phyloP scores from a whole-genome alignment of 2,113 vertebrate species.

The Ptyas mucosa region DNA sequence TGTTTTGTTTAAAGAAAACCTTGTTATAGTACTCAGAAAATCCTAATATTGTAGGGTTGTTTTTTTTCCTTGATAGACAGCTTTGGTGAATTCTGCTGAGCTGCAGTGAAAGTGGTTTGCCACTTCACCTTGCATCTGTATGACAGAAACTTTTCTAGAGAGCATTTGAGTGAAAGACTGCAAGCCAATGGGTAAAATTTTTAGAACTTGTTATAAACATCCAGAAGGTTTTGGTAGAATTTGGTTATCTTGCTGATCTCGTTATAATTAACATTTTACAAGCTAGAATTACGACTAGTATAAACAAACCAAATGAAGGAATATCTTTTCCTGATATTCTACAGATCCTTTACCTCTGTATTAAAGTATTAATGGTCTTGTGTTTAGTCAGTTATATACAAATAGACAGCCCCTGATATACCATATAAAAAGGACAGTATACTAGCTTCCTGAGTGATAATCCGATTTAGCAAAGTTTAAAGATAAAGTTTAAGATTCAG shows the following conservation, averaged over 20 bases:
- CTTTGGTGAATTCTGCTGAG: conserved; percentile 16
- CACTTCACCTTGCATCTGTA: not conserved
- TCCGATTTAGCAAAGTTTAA: not conserved
- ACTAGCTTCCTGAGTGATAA: not conserved
- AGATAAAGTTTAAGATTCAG: not conserved
- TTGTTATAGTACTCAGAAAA: not conserved
- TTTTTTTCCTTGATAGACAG: not conserved
- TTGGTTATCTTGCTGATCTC: conserved; percentile 2
- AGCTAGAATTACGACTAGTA: not conserved
- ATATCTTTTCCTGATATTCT: not conserved
- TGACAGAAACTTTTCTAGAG: not conserved
- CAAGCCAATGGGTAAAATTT: not conserved
- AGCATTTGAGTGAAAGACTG: not conserved
- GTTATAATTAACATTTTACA: not conserved
- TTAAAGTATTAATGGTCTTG: not conserved
- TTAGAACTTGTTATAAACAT: not conserved
- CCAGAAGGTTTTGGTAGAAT: not conserved
- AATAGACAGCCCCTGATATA: not conserved
- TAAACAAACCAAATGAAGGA: not conserved
- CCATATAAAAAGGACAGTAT: not conserved
- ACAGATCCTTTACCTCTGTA: not conserved
- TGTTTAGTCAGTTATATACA: not conserved
- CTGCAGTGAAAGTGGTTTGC: conserved; percentile 4
- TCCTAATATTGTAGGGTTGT: not conserved
- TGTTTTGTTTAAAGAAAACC: not conserved